Evolutionary conservation across 35 echinoderm and acorn worm species (phyloP), one percentile per base, ranked within the genome.

Genomic region (Nesometra sesokonis): DNA sequence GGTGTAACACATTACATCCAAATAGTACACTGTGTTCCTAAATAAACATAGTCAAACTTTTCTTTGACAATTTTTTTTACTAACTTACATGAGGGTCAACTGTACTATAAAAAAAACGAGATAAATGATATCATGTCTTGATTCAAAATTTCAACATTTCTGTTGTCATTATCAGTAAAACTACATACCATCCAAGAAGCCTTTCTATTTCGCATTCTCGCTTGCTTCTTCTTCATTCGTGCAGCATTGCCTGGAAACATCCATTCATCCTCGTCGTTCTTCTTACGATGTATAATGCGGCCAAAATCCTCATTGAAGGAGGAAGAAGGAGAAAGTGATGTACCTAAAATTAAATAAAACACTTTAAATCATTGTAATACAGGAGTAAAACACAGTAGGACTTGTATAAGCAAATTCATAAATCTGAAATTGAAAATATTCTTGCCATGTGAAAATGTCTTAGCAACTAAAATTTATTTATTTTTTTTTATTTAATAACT

Each of bases 191-290:
- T 84, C 83, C 84, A 85, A 78, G 76, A 88, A 38, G 52, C 67
- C 8, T 86, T 82, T 32, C 88, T 34, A 34, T 85, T 93, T 47
- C 88, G 86, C 30, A 78, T 87, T 19, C 47, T 87, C 29, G 87
- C 86, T 79, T 87, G 91, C 86, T 89, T 97, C 86, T 57, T 90
- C 47, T 30, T 81, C 0, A 34, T 33, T 0, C 88, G 36, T 23
- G 84, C 77, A 46, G 57, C 37, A 36, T 35, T 36, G 29, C 79
- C 78, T 9, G 36, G 31, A 30, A 88, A 78, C 57, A 93, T 89
- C 30, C 86, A 84, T 19, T 97, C 94, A 34, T 97, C 91, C 29
- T 91, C 91, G 19, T 92, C 88, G 46, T 90, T 86, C 13, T 47
- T 77, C 83, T 97, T 97, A 93, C 80, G 67, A 84, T 90, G 83